Conservation (phyloP, 2,797 vertebrate genomes). For the Peromyscus attwateri region DNA sequence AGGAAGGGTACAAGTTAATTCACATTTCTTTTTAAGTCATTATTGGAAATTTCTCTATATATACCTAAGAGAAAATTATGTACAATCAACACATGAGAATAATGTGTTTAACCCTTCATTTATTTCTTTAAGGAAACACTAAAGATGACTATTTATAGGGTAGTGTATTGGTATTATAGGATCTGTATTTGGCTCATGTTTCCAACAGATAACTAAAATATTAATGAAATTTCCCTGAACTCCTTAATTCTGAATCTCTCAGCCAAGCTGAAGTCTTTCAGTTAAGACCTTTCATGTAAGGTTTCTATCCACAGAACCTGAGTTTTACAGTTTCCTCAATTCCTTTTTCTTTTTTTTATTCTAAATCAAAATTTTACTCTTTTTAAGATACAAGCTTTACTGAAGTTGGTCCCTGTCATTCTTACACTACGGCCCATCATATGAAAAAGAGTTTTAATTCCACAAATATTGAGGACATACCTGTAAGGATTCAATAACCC, state of each 20-base stretch:
- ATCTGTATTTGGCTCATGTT: constrained; percentile 40
- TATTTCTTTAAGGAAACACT: constrained; percentile 46
- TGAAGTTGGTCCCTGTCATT: not conserved
- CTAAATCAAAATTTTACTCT: not conserved
- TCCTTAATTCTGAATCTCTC: not conserved
- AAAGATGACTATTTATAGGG: not conserved
- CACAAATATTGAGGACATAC: constrained; percentile 17
- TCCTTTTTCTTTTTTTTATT: not conserved
- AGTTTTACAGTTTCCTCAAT: not conserved
- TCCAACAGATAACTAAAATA: constrained; percentile 30
- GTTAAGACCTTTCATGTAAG: not conserved
- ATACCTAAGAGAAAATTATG: not conserved
- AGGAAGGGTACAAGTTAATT: not conserved
- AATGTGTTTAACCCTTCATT: constrained; percentile 36
- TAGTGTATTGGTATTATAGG: constrained; percentile 21
- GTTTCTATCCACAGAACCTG: not conserved
- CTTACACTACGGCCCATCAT: not conserved
- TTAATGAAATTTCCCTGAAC: not conserved
- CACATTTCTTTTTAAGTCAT: constrained; percentile 7
- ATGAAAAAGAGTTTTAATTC: constrained; percentile 31
- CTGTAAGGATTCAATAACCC: not conserved
- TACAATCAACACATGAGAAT: not conserved
- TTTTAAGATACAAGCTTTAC: constrained; percentile 3
- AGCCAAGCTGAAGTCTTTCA: not conserved
- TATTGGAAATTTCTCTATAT: not conserved